Conservation (phyloP, 1,140 invertebrate species). For the Cotesia chilonis region DNA sequence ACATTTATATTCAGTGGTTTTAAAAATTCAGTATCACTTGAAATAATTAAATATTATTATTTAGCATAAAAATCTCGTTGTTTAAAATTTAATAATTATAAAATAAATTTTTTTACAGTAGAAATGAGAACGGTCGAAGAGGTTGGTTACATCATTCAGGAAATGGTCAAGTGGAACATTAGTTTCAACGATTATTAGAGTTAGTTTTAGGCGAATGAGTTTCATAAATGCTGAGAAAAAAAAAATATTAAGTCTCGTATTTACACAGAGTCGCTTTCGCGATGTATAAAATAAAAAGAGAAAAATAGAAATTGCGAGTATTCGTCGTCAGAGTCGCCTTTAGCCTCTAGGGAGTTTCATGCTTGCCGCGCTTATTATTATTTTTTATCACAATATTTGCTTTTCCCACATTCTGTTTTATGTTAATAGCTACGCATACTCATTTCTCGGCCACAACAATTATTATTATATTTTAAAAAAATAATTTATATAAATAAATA, state of each 20-base stretch:
- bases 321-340: conserved; percentile 49
- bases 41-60: conserved; percentile 1
- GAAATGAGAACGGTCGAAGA: neutral
- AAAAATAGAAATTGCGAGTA: conserved; percentile 40
- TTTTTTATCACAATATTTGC: conserved; percentile 66
- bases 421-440: conserved; percentile 56
- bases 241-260: conserved; percentile 42
- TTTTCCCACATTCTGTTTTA: conserved; percentile 64
- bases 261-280: conserved; percentile 41
- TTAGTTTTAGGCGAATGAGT: conserved; percentile 64
- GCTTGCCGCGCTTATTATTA: conserved; percentile 50
- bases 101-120: neutral
- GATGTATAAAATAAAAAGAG: conserved; percentile 20
- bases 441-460: conserved; percentile 2
- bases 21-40: neutral
- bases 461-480: conserved; percentile 20
- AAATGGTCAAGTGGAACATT: conserved; percentile 51
- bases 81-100: neutral
- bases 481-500: neutral
- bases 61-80: too few relatives aligned
- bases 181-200: conserved; percentile 66
- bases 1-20: conserved; percentile 17
- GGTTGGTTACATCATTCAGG: conserved; percentile 32
- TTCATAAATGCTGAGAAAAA: conserved; percentile 55
- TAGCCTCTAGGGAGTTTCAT: conserved; percentile 42